phyloP scores from a whole-genome alignment of 2,113 vertebrate genomes.

The Phycodurus eques region DNA sequence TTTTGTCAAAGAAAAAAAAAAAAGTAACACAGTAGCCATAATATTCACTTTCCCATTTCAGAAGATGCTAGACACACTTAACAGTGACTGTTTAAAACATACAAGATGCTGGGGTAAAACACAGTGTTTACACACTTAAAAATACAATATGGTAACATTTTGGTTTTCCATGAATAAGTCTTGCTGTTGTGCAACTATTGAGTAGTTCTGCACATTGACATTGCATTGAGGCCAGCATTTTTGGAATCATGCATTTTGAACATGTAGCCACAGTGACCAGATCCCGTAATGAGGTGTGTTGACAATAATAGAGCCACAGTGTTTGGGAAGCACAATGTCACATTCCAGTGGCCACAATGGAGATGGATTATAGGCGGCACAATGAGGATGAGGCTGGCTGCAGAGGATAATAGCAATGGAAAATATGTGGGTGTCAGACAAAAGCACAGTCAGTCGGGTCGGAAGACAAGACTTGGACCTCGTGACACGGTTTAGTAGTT shows the following conservation, averaged over 20 bases:
- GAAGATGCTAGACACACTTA: not conserved
- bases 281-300: constrained; percentile 17
- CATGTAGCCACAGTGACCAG: not conserved
- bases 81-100: too few relatives aligned
- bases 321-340: constrained; percentile 47
- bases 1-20: too few relatives aligned
- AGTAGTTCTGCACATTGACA: not conserved
- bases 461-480: constrained; percentile 17
- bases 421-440: constrained; percentile 46
- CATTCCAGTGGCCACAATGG: constrained; percentile 62
- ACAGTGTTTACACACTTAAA: not conserved
- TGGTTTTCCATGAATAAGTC: not conserved
- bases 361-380: constrained; percentile 54
- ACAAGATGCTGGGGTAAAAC: not conserved
- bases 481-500: not conserved
- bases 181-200: not conserved
- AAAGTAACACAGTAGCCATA: too few relatives aligned
- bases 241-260: not conserved
- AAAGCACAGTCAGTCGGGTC: constrained; percentile 22
- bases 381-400: constrained; percentile 43
- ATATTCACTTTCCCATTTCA: not conserved
- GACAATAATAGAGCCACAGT: constrained; percentile 31
- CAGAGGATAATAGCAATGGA: constrained; percentile 45
- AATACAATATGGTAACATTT: not conserved
- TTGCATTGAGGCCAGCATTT: not conserved